A percentile compares a stretch with the other conserved stretches of the same genome.
Evolutionary conservation across 2,113 vertebrate species (phyloP).

Genomic region (Chinchilla lanigera): DNA sequence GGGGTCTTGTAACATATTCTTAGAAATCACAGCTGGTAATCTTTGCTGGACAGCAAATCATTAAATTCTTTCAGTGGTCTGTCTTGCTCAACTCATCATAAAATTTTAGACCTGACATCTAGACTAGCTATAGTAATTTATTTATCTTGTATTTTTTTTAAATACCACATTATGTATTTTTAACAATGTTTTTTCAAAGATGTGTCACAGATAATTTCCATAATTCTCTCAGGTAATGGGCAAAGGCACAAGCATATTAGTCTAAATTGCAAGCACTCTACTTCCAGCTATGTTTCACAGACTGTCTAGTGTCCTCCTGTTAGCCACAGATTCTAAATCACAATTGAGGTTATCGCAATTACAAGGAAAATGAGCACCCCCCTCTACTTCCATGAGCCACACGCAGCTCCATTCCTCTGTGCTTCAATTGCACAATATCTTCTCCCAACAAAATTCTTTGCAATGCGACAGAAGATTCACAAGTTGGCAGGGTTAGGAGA

Average conservation of each 20-base stretch:
- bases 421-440: background rate
- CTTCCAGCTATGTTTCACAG: conserved; percentile 28
- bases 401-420: background rate
- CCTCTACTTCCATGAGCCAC: background rate
- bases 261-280: conserved; percentile 46
- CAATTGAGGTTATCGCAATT: conserved; percentile 30
- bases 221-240: conserved; percentile 36
- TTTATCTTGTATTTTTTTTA: conserved; percentile 4
- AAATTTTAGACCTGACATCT: conserved; percentile 4
- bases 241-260: conserved; percentile 56
- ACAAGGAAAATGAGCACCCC: conserved; percentile 25
- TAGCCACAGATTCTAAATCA: conserved; percentile 40
- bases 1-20: background rate
- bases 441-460: background rate
- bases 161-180: conserved; percentile 41
- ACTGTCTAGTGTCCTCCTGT: conserved; percentile 53
- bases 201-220: conserved; percentile 52
- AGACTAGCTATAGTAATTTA: background rate
- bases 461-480: background rate
- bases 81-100: background rate
- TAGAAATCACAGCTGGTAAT: background rate
- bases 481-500: background rate
- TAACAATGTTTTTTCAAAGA: conserved; percentile 53
- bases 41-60: background rate
- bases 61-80: background rate